Percentiles rank a stretch among this genome's conserved stretches.
These are phyloP conservation scores for Falco rusticolus DNA, from an alignment of 2,797 vertebrate genomes.

Conservation along the genomic window DNA sequence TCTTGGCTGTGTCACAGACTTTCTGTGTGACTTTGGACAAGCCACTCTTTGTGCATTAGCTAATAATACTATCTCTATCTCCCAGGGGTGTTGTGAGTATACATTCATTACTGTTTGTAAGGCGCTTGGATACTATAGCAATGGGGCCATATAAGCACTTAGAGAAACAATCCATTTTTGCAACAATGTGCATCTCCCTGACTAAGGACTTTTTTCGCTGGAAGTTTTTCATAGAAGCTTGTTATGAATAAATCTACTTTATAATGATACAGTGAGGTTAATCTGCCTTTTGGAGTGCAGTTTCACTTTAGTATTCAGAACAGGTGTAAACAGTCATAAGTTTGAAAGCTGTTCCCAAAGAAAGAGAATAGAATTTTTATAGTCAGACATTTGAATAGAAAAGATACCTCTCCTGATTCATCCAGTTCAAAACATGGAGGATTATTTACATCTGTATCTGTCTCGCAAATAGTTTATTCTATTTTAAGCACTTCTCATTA, in stretches of 20 bases:
- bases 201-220: conserved; percentile 63
- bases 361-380: conserved; percentile 46
- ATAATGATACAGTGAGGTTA: conserved; percentile 62
- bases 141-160: conserved; percentile 51
- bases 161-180: conserved; percentile 67
- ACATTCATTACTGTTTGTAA: conserved; percentile 71
- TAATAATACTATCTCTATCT: conserved; percentile 71
- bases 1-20: conserved; percentile 63
- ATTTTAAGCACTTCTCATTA: conserved; percentile 60
- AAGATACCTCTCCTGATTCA: conserved; percentile 14
- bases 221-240: conserved; percentile 54
- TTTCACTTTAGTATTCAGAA: conserved; percentile 58
- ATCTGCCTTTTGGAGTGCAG: conserved; percentile 54
- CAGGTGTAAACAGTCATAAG: conserved; percentile 49
- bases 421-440: conserved; percentile 45
- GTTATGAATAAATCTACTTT: conserved; percentile 65
- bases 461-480: conserved; percentile 42
- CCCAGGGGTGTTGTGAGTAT: conserved; percentile 63
- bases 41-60: conserved; percentile 69
- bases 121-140: conserved; percentile 26
- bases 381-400: conserved; percentile 16
- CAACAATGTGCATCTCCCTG: conserved; percentile 59
- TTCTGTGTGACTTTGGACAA: conserved; percentile 73
- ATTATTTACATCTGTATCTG: conserved; percentile 60
- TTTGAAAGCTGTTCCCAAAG: conserved; percentile 43